Base-by-base conservation (phyloP, 2,888 invertebrate species). In the Meta bourneti region DNA sequence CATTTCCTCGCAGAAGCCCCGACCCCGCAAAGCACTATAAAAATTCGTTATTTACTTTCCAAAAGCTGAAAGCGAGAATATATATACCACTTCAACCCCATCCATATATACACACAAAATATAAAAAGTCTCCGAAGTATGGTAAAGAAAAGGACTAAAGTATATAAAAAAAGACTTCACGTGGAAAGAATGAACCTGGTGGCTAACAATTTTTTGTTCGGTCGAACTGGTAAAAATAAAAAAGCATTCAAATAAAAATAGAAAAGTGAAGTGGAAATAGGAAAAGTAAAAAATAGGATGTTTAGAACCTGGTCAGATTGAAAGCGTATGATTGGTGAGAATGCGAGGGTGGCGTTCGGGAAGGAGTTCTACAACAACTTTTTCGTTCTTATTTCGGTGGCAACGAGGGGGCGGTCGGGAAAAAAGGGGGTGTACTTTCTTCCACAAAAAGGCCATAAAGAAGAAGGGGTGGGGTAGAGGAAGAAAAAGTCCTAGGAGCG, bases 301-400 rank as follows among this genome's bases (percentile, higher is more conserved):
- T 84, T 84, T 84, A 61, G 84, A 84, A 84, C 75, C 75, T 84
- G 84, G 84, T 84, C 84, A 84, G 84, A 84, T 84, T 84, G 84
- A 84, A 84, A 84, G 75, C 84, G 84, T 75, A 84, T 84, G 84
- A 84, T 84, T 84, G 84, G 84, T 71, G 84, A 7, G 81, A 79
- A 61, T 61, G 49, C n/a, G 71, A 72, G 72, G 82, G n/a, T n/a
- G n/a, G 71, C 19, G 69, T 82, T n/a, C 34, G 34, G 75, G 51
- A 6, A 7, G n/a, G 75, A 84, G n/a, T 75, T 84, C 84, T 84
- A 84, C 84, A 69, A 84, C 75, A 75, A 84, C 84, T 84, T 84
- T 75, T 75, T 84, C 75, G 34, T 84, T 75, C 75, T 74, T 74
- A 75, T 75, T 75, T 84, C 75, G 61, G 74, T 75, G 34, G 19